Conservation (phyloP, 2,888 invertebrate genomes). For the Dinocampus coccinellae region DNA sequence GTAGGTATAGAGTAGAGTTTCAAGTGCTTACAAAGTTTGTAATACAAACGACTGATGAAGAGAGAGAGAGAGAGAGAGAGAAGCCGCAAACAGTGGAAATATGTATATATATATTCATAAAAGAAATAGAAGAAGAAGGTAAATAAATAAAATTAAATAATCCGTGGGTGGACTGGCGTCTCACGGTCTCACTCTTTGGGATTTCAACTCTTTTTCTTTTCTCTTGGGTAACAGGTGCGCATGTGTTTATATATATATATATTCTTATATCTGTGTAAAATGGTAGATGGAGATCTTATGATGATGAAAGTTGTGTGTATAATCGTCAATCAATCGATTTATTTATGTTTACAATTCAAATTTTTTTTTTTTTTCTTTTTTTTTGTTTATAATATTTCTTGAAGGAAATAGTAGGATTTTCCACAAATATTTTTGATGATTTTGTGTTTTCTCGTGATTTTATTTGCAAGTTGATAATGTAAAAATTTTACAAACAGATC, state of each 20-base stretch:
- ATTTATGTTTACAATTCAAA: background rate
- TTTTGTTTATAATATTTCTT: no score
- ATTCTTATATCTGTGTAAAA: no score
- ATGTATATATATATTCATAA: conserved; percentile 2
- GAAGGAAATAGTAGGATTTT: background rate
- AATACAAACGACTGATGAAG: conserved; percentile 44
- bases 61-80: conserved; percentile 27
- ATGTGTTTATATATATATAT: background rate
- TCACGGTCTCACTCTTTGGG: conserved; percentile 27
- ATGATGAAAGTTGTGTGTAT: background rate
- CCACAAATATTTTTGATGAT: background rate
- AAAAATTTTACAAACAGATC: background rate
- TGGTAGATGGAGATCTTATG: conserved; percentile 29
- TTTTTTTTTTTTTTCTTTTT: no score
- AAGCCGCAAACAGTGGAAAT: conserved; percentile 18
- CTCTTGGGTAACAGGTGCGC: conserved; percentile 47
- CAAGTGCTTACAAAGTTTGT: conserved; percentile 47
- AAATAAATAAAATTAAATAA: conserved; percentile 29
- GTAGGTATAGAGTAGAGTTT: conserved; percentile 29
- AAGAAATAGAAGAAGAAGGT: conserved; percentile 21
- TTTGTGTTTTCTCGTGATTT: background rate
- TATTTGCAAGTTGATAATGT: background rate
- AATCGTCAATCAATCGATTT: conserved; percentile 8
- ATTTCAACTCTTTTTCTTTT: conserved; percentile 38
- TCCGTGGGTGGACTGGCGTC: conserved; percentile 47